A percentile compares a stretch with the other conserved stretches of the same genome.
Conservation (phyloP, 1,140 invertebrate species). For the Microvelia longipes region DNA sequence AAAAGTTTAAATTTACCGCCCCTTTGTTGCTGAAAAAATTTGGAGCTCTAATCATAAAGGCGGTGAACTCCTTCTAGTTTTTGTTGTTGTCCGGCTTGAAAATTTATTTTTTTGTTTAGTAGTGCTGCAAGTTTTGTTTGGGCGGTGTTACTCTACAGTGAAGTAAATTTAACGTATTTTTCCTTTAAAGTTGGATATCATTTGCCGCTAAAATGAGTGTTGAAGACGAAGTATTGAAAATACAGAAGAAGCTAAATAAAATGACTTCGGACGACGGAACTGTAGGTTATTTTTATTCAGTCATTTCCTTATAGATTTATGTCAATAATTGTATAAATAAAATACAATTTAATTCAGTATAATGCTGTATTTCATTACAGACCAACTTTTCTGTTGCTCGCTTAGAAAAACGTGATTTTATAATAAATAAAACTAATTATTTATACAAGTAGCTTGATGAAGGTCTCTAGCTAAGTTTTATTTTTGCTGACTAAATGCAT, state of each 20-base stretch:
- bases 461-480: too few relatives aligned
- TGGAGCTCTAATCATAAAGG: not conserved
- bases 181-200: not conserved
- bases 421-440: too few relatives aligned
- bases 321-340: too few relatives aligned
- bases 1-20: too few relatives aligned
- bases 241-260: slow-evolving; percentile 88
- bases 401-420: too few relatives aligned
- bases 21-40: too few relatives aligned
- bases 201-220: slow-evolving; percentile 48
- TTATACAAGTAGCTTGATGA: too few relatives aligned
- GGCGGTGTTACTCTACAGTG: not conserved
- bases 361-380: too few relatives aligned
- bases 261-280: slow-evolving; percentile 74
- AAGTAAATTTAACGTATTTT: not conserved
- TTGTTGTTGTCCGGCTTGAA: not conserved
- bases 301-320: too few relatives aligned
- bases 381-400: too few relatives aligned
- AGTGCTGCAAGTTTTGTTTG: not conserved
- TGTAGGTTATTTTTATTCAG: slow-evolving; percentile 42
- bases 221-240: slow-evolving; percentile 82
- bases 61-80: not conserved
- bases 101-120: not conserved
- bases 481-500: too few relatives aligned
- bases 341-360: too few relatives aligned